Evolutionary conservation across 2,113 vertebrate genomes (phyloP).

Genomic region (Aptenodytes patagonicus): DNA sequence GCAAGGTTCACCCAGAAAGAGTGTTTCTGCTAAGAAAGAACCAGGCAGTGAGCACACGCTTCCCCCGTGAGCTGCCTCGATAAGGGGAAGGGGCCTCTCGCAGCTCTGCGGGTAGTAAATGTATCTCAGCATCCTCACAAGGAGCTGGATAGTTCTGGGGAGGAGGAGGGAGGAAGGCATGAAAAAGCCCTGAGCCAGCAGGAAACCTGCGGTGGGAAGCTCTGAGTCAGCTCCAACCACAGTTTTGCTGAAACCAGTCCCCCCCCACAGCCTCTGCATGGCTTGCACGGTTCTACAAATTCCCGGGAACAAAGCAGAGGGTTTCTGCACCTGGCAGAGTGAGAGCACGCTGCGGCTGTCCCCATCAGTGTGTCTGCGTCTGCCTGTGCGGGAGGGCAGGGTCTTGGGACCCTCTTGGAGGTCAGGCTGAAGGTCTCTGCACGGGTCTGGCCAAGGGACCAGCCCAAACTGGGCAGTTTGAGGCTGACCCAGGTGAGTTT

Average conservation of each 20-base stretch:
- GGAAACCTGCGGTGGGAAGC: not conserved
- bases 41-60: not conserved
- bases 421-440: not conserved
- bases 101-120: not conserved
- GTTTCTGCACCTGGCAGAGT: not conserved
- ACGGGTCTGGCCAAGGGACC: not conserved
- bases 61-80: not conserved
- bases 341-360: not conserved
- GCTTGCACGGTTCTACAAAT: not conserved
- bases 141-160: not conserved
- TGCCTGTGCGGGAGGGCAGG: not conserved
- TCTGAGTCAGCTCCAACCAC: not conserved
- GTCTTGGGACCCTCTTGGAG: not conserved
- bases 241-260: not conserved
- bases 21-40: accelerated
- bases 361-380: accelerated
- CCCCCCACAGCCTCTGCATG: not conserved
- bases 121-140: not conserved
- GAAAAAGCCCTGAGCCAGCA: not conserved
- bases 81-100: not conserved
- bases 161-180: not conserved
- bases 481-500: not conserved
- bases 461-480: not conserved
- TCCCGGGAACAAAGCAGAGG: not conserved
- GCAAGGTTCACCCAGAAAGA: not conserved